Base-by-base conservation (phyloP, 2,888 invertebrate genomes). In the Harpagoxenus sublaevis region DNA sequence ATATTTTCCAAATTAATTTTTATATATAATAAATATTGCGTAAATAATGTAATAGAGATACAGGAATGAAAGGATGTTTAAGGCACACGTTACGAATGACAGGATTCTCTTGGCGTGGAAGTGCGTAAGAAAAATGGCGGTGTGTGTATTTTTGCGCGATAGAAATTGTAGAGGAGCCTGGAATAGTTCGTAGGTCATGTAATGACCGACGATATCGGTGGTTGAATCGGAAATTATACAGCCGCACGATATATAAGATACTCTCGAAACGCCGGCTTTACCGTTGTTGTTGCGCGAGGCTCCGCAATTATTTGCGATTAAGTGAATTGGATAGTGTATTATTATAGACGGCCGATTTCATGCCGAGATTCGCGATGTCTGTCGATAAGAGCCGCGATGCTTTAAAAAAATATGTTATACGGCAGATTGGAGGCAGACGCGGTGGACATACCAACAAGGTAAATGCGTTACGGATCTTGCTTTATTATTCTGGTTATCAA, bases 241-340 rank as follows among this genome's bases (percentile, higher is more conserved):
- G 81, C 65, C 68, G 73, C 75, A 82, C 60, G 84, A 78, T 71
- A 62, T 68, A 65, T 86, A 86, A 89, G 88, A 79, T 77, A 85
- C 63, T 60, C 70, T 68, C 75, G 79, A 71, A 79, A 71, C 79
- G 79, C 57, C 48, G 57, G 71, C 48, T 71, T 79, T 71, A 60
- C 60, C n/a, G 79, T 81, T 81, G 79, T 83, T 87, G 82, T 83
- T 66, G 57, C 48, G 71, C 55, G 75, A 65, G 48, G 84, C 89
- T 88, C 85, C 68, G 73, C 86, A 88, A 89, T 89, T 89, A 88
- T 86, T 89, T 83, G 87, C 87, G 87, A 89, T 89, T 84, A 85
- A 89, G 83, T 85, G 83, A 89, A 89, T 89, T 88, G 84, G 31
- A 89, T 53, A 81, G 85, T 10, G 53, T 88, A 85, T 88, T 65